Evolutionary conservation across 2,888 invertebrate species (phyloP).

Genomic region (Megaustenia siamemsis): DNA sequence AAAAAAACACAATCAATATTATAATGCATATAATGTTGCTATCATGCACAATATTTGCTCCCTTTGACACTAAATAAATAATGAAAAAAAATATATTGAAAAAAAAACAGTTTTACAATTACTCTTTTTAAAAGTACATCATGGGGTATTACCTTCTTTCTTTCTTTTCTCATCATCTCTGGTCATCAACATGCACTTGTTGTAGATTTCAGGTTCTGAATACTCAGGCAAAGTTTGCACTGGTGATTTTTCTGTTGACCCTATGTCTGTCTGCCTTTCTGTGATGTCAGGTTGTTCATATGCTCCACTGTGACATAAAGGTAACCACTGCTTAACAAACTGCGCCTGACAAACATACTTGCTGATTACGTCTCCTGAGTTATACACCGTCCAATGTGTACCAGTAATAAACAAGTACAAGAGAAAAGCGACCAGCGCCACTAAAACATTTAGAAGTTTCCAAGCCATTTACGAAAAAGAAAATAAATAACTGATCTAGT

Average conservation of each 20-base stretch:
- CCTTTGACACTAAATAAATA: too few relatives aligned
- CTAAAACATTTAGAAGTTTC: neutral
- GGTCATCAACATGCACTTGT: constrained; percentile 44
- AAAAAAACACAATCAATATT: too few relatives aligned
- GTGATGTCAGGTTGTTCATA: too few relatives aligned
- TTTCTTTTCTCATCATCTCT: constrained; percentile 46
- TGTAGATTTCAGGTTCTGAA: constrained; percentile 36
- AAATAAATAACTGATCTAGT: neutral
- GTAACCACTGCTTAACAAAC: neutral
- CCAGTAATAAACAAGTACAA: neutral
- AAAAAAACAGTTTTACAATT: too few relatives aligned
- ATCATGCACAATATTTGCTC: too few relatives aligned
- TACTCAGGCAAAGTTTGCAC: constrained; percentile 39
- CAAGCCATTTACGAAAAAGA: neutral
- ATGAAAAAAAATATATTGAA: too few relatives aligned
- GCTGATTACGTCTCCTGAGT: neutral
- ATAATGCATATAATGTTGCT: too few relatives aligned
- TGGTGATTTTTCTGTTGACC: neutral
- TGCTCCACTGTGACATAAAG: neutral
- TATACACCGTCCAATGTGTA: neutral
- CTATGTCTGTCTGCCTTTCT: neutral
- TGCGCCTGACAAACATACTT: neutral
- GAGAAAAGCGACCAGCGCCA: neutral
- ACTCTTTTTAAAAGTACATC: too few relatives aligned
- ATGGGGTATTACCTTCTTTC: constrained; percentile 47